phyloP scores from a whole-genome alignment of 2,113 vertebrate species.

The Raphicerus campestris region DNA sequence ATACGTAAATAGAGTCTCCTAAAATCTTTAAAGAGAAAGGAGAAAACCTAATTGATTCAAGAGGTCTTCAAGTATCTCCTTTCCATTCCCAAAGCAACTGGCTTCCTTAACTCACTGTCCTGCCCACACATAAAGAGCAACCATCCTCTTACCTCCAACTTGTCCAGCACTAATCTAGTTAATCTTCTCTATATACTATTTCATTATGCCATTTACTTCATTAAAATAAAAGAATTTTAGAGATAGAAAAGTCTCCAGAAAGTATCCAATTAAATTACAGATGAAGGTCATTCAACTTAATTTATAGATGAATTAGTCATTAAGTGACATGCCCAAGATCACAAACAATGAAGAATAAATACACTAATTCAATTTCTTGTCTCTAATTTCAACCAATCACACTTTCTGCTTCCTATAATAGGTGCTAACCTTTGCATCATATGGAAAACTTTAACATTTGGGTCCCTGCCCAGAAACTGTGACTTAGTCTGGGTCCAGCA shows the following conservation, averaged over 20 bases:
- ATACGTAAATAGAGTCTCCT: background rate
- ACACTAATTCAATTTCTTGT: background rate
- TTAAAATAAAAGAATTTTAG: conserved; percentile 17
- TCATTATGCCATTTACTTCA: background rate
- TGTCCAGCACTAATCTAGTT: background rate
- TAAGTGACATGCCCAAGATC: background rate
- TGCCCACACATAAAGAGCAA: background rate
- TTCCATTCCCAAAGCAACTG: background rate
- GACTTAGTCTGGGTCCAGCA: background rate
- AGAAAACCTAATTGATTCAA: background rate
- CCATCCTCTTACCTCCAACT: background rate
- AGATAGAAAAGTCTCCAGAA: background rate
- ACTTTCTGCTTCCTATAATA: background rate
- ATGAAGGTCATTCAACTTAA: background rate
- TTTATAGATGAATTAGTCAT: background rate
- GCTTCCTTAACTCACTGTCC: background rate
- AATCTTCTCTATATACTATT: background rate
- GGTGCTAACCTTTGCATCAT: background rate
- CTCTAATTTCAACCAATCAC: background rate
- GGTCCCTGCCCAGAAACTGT: background rate
- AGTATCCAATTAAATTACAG: background rate
- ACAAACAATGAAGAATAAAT: background rate
- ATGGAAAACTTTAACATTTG: background rate
- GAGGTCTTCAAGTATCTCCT: background rate
- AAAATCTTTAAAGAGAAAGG: background rate